phyloP scores from a whole-genome alignment of 2,113 vertebrate genomes.

The Mormyrus lacerda region DNA sequence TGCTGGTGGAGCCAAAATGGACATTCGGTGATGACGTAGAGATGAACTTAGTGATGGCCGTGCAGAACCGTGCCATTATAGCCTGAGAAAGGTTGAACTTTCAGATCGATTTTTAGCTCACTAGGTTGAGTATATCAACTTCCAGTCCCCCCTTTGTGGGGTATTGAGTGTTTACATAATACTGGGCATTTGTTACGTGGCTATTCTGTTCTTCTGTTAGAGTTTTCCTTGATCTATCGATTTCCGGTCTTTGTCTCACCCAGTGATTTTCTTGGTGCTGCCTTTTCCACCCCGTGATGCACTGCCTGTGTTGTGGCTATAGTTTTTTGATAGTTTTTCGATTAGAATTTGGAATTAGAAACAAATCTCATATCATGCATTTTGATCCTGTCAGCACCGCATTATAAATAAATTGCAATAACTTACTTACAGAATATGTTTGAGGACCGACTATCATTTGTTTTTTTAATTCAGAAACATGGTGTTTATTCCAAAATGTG shows the following conservation, averaged over 20 bases:
- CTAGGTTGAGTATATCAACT: not conserved
- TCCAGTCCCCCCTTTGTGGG: not conserved
- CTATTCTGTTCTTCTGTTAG: not conserved
- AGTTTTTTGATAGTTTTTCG: not conserved
- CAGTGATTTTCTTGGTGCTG: not conserved
- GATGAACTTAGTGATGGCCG: not conserved
- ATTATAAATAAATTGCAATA: not conserved
- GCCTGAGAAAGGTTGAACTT: not conserved
- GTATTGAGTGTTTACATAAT: not conserved
- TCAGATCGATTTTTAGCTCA: not conserved
- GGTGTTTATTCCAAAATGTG: not conserved
- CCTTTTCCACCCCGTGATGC: not conserved
- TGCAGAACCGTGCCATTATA: not conserved
- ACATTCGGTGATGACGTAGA: not conserved
- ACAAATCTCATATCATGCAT: not conserved
- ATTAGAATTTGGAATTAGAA: not conserved
- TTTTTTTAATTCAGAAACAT: not conserved
- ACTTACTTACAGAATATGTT: not conserved
- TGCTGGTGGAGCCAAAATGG: not conserved
- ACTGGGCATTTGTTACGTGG: not conserved
- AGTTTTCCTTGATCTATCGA: not conserved
- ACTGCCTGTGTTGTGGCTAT: not conserved
- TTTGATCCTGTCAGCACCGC: not conserved
- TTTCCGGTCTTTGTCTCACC: not conserved
- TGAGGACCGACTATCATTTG: not conserved